Base-by-base conservation (phyloP, 2,113 vertebrate species). In the Pao palembangensis region DNA sequence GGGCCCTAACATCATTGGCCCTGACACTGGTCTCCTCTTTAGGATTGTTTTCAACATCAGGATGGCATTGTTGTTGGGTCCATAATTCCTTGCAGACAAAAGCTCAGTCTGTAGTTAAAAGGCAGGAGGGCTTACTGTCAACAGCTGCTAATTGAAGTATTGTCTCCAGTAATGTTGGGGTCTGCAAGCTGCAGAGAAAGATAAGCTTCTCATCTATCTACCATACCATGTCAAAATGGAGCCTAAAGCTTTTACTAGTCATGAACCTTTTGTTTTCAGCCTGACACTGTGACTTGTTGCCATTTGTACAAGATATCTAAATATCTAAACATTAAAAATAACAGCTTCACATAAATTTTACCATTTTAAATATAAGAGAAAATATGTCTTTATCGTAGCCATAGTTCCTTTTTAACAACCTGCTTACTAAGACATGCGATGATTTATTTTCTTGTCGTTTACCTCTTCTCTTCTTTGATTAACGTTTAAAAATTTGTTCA, bases 201-300 rank as follows among this genome's bases (percentile, higher is more conserved):
- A 93, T 94, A 93, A 92, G 86, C 67, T 79, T 72, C 28, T 61
- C 66, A 55, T 70, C 54, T 67, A 58, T 73, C 54, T 73, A 13
- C 54, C 16, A 50, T 47, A 47, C 5, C 15, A 34, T 71, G 49
- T 72, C 50, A 68, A 51, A 55, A 8, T 38, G 1, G 21, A 59
- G 61, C 18, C 31, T 20, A 1, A 50, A 44, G 59, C 19, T 43
- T 50, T 10, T 19, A 44, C 46, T 50, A 23, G 25, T 42, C 43
- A 49, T 18, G 47, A 11, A n/a, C 47, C 16, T 3, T 5, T 44
- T 43, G 42, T 15, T 17, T 44, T 44, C 43, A 44, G 16, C 1
- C 13, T 44, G 13, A 44, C 8, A 38, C 8, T 38, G 34, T 38
- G 34, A 38, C 34, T 38, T 38, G 25, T 38, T 1, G 8, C 34